Base-by-base conservation (phyloP, 2,888 invertebrate genomes). In the Pristionchus japonicus region DNA sequence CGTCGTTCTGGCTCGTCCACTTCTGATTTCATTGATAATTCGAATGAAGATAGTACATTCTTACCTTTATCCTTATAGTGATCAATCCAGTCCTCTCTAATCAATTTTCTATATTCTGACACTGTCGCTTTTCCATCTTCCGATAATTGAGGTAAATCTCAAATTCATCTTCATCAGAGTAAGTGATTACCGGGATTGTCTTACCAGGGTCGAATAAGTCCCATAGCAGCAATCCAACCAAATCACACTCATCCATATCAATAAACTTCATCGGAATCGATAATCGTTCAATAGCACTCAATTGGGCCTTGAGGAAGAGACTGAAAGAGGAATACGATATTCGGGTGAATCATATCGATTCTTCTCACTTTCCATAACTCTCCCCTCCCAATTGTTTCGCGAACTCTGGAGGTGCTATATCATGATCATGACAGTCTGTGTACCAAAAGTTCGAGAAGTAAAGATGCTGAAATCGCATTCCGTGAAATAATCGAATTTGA, bases 391-490 rank as follows among this genome's bases (percentile, higher is more conserved):
- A 80, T 47, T 80, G 23, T 17, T 43, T 40, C 15, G 80, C 80
- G 80, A 43, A 43, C 2, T 47, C 47, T 23, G 80, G 80, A 80
- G 80, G 80, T 20, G 80, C 9, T 23, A 80, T 47, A 9, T 47
- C 20, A 15, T 23, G 27, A 27, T 80, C 80, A 27, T 80, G 40
- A n/a, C 40, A 80, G n/a, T 80, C 80, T 0, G 80, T 47, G 47
- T 80, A 80, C 80, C 80, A 80, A 20, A 43, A 27, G 17, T 80
- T 80, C 17, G 80, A 80, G 80, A 80, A 80, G 80, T 80, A 80
- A 20, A 80, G 23, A 80, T 80, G 80, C 80, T 80, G 80, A 27
- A 43, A 80, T 20, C 23, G 23, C 34, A 27, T 80, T 7, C 67
- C 31, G 27, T 31, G 3, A 67, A 31, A 23, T 3, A 67, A 15